phyloP scores from a whole-genome alignment of 2,113 vertebrate genomes.

The Pseudolaguvia tuberculata region DNA sequence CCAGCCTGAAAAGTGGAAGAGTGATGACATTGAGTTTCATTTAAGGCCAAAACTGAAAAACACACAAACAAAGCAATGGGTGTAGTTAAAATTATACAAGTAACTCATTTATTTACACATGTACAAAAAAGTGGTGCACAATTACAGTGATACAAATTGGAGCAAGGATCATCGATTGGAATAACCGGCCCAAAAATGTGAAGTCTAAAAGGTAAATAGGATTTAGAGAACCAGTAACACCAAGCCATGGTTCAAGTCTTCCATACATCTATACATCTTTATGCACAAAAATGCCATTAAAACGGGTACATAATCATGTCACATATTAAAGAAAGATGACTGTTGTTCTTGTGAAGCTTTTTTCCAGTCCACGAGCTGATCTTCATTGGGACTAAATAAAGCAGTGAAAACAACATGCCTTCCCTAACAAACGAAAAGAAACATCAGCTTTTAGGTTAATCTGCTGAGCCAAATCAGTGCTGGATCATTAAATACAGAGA shows the following conservation, averaged over 20 bases:
- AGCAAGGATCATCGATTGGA: conserved; percentile 61
- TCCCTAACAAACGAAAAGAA: not conserved
- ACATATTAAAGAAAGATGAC: conserved; percentile 6
- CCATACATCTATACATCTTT: conserved; percentile 5
- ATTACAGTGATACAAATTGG: conserved; percentile 77
- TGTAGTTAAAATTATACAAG: conserved; percentile 64
- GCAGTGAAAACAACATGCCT: conserved; percentile 15
- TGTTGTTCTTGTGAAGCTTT: conserved; percentile 2
- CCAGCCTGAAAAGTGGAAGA: too few species aligned
- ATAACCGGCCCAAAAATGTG: conserved; percentile 56
- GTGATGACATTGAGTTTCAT: not conserved
- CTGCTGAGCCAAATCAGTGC: conserved; percentile 40
- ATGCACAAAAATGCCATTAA: conserved; percentile 11
- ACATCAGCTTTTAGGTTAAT: conserved; percentile 11
- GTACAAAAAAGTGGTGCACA: conserved; percentile 71
- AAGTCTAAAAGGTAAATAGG: conserved; percentile 17
- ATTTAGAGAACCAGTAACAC: conserved; percentile 4
- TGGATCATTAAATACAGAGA: conserved; percentile 16
- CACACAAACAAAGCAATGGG: conserved; percentile 1
- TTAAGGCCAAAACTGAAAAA: not conserved
- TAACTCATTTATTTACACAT: conserved; percentile 88
- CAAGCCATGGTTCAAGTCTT: not conserved
- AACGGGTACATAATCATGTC: conserved; percentile 14
- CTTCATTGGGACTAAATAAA: conserved; percentile 6
- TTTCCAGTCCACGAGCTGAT: conserved; percentile 2